Conservation (phyloP, 2,888 invertebrate genomes). For the Camptogramma bilineatum region DNA sequence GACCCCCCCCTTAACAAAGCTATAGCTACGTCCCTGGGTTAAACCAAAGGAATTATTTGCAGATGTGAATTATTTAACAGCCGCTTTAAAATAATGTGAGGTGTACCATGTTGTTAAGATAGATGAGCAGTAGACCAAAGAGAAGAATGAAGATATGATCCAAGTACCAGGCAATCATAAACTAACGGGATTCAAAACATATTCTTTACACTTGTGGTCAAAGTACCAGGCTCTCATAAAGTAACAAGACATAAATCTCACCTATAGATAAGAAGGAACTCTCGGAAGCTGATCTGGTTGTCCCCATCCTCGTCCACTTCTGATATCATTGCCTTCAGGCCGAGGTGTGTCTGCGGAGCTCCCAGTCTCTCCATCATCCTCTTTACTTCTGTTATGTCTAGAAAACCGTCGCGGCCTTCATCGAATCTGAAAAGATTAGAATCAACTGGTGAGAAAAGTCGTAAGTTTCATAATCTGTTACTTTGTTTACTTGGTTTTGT, state of each 20-base stretch:
- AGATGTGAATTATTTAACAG: no score
- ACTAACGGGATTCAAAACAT: neutral
- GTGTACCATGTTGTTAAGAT: no score
- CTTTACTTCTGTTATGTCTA: constrained; percentile 96
- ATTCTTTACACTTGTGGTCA: neutral
- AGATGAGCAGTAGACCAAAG: neutral
- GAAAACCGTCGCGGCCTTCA: constrained; percentile 93
- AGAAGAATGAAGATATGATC: neutral
- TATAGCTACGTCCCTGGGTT: no score
- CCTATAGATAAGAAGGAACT: constrained; percentile 92
- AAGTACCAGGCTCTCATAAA: constrained; percentile 3
- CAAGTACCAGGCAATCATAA: neutral
- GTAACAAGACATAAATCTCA: constrained; percentile 35
- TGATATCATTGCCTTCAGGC: constrained; percentile 97
- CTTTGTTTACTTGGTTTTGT: neutral
- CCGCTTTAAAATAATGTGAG: no score
- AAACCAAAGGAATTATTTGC: no score
- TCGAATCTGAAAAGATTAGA: constrained; percentile 91
- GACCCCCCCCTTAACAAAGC: no score
- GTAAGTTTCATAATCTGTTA: neutral
- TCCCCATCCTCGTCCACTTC: constrained; percentile 95
- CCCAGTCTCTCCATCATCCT: constrained; percentile 98
- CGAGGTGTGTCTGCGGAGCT: constrained; percentile 97
- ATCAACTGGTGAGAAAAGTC: neutral
- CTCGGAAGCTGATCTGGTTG: constrained; percentile 95